Evolutionary conservation across 1,140 invertebrate species (phyloP).

Genomic region (Bombus superbus): DNA sequence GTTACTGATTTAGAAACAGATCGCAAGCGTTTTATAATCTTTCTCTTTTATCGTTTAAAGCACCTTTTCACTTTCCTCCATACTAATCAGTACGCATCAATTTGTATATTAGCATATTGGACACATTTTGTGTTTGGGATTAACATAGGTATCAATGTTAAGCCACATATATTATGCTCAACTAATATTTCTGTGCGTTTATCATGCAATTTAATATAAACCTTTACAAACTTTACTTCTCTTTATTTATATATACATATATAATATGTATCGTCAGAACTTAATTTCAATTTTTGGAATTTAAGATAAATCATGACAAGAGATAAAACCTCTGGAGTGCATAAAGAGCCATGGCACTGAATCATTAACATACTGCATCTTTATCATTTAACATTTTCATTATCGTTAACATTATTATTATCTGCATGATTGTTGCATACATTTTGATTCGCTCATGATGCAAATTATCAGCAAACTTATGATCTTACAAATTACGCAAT

Average conservation of each 20-base stretch:
- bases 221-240: neutral
- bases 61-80: neutral
- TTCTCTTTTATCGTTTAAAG: constrained; percentile 7
- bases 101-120: neutral
- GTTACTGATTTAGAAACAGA: constrained; percentile 20
- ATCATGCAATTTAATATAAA: constrained; percentile 30
- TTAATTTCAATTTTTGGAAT: neutral
- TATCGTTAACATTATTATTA: constrained; percentile 32
- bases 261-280: neutral
- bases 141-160: constrained; percentile 15
- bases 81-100: constrained; percentile 2
- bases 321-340: neutral
- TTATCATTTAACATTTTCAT: constrained; percentile 17
- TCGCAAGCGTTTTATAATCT: constrained; percentile 21
- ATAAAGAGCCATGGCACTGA: constrained; percentile 34
- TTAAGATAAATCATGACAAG: constrained; percentile 18
- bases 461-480: constrained; percentile 28
- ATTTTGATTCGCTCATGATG: constrained; percentile 39
- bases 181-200: constrained; percentile 42
- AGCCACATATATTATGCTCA: constrained; percentile 35
- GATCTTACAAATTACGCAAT: constrained; percentile 29
- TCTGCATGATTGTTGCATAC: constrained; percentile 16
- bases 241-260: neutral
- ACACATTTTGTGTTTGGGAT: constrained; percentile 10
- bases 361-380: constrained; percentile 8